Base-by-base conservation (phyloP, 1,140 invertebrate species). In the Leptonema lineaticorne region DNA sequence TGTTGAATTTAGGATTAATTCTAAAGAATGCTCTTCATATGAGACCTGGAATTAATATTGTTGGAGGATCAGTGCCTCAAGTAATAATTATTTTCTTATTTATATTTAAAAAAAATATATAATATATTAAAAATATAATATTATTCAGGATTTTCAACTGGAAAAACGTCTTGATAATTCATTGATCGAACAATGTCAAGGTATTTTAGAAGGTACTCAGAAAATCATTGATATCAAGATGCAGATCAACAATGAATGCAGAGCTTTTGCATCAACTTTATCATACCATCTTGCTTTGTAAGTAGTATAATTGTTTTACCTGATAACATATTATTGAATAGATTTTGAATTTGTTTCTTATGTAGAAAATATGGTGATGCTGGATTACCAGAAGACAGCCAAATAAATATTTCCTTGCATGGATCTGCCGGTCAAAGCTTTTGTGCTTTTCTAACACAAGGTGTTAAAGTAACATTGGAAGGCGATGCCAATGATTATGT, bases 401-500 rank as follows among this genome's bases (percentile, higher is more conserved):
- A 88, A 69, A 94, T 99, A 67, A 89, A 93, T 72, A 92, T 99
- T 37, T 87, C 86, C 56, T 80, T 99, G 29, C 91, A 83, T 69
- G 97, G 97, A 7, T 96, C 95, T n/a, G 97, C 96, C 26, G 97
- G 97, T 28, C 97, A 99, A 82, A 98, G 95, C 77, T 99, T 99
- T 82, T 96, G 97, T 80, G 96, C 97, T n/a, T 99, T 99, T 82
- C 81, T 99, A 69, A 89, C 92, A 0, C 91, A 89, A 68, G 97
- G 97, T 28, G 86, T 99, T 67, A 89, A 89, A 71, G 90, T 98
- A 1, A 93, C 88, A 9, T 84, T 99, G 2, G 96, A 97, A 82
- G 97, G 97, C 59, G 97, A 99, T 83, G 92, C 96, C 53, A 99
- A 99, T 81, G 97, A 99, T 82, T 99, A 99, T 82, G 97, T 99